These are phyloP conservation scores for Lepidonotus clava DNA, from an alignment of 2,888 invertebrate species.

Conservation along the genomic window DNA sequence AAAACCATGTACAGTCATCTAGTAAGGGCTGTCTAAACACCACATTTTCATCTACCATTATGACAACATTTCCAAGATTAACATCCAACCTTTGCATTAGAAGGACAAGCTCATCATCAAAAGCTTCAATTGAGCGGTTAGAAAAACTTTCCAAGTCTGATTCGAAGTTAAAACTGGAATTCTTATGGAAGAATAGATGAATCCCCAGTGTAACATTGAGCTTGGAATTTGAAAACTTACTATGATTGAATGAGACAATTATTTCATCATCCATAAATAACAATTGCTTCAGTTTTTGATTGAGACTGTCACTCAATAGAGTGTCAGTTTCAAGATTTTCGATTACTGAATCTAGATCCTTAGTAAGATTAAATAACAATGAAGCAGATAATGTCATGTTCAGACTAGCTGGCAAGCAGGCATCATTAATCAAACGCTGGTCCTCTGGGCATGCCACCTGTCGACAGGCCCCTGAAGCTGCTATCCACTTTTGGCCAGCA, in stretches of 20 bases:
- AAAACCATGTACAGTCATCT: neutral
- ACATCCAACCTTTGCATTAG: neutral
- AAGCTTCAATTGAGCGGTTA: too few relatives aligned
- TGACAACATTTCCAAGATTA: neutral
- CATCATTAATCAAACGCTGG: too few relatives aligned
- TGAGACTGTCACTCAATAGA: neutral
- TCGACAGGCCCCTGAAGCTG: neutral
- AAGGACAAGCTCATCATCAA: neutral
- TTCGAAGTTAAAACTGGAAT: constrained; percentile 24
- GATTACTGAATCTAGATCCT: neutral
- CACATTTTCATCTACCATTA: neutral
- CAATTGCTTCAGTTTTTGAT: neutral
- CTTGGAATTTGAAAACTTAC: neutral
- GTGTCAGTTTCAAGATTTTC: neutral
- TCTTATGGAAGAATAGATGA: neutral
- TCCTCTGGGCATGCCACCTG: constrained; percentile 6
- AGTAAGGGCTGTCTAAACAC: neutral
- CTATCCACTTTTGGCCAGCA: neutral
- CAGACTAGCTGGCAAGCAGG: too few relatives aligned
- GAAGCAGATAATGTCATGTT: neutral
- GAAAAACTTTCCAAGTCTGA: neutral
- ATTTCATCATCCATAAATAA: neutral
- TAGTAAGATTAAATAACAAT: neutral
- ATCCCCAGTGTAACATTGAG: neutral
- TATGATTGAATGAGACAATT: neutral